Evolutionary conservation across 1,140 invertebrate species (phyloP), one percentile per base, ranked within the genome.

Genomic region (Caenorhabditis brenneri): DNA sequence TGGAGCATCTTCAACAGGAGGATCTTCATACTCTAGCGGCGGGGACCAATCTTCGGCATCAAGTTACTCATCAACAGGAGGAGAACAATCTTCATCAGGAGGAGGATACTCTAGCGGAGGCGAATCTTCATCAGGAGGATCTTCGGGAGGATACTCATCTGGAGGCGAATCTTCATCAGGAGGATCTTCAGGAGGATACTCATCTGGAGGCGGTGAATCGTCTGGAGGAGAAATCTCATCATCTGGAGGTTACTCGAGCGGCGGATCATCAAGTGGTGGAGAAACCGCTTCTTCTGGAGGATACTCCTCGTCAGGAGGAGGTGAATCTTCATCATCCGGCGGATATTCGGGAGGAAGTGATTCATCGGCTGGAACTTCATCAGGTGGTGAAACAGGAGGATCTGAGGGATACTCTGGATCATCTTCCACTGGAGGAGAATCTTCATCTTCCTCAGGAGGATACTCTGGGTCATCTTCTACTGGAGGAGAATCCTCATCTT

Each of bases 331-430:
- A 16, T 65, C 60, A 65, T 65, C 60, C 2, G 60, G 31, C 4
- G 60, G 60, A 65, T 65, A 65, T 36, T 36, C 60, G 15, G 53
- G 53, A 58, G 53, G 53, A 27, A 58, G 53, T 65, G 60, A 65
- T 39, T 65, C 60, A 33, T 33, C 60, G 60, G 53, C 53, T 58
- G 53, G 53, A 58, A 16, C 53, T 29, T 58, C 60, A 65, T 5
- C 60, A 15, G 60, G 33, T 36, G 31, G 31, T n/a, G 60, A 33
- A 27, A n/a, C 60, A n/a, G 33, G 31, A 15, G n/a, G 31, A n/a
- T 33, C 60, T 36, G 60, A 33, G n/a, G 60, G 33, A 39, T 65
- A 65, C 36, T 36, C 33, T 36, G 60, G 60, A 65, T 65, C 60
- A n/a, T 29, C 55, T 10, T 65, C 24, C 29, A 12, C 24, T 29